phyloP scores from a whole-genome alignment of 53 echinoderm and acorn worm genomes.

The Mesocentrotus franciscanus region DNA sequence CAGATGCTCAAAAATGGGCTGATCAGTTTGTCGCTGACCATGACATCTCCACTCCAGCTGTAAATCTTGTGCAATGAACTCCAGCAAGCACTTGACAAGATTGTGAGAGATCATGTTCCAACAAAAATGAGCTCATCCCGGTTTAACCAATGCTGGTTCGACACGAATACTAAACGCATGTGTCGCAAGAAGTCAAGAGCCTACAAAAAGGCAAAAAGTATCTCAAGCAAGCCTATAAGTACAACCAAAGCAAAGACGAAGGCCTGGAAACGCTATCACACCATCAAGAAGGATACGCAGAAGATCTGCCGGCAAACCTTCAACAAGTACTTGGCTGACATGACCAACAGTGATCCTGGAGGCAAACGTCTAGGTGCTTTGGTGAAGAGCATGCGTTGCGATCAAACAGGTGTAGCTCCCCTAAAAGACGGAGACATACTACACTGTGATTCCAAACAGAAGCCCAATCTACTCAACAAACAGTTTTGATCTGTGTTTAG shows the following conservation, averaged over 20 bases:
- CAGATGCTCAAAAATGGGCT: not conserved
- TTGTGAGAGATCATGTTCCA: constrained; percentile 54
- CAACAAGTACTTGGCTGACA: constrained; percentile 27
- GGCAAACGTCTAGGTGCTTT: too few relatives aligned
- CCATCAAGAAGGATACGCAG: constrained; percentile 37
- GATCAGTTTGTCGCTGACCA: not conserved
- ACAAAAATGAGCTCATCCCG: constrained; percentile 50
- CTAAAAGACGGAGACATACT: too few relatives aligned
- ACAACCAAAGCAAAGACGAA: not conserved
- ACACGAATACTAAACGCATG: not conserved
- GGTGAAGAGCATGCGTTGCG: too few relatives aligned
- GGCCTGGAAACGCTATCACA: constrained; percentile 8
- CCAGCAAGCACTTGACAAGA: not conserved
- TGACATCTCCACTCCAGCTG: not conserved
- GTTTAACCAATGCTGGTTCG: constrained; percentile 42
- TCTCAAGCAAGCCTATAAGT: not conserved
- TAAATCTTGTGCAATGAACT: not conserved
- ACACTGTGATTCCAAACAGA: too few relatives aligned
- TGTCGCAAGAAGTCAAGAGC: constrained; percentile 15
- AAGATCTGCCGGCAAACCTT: constrained; percentile 6
- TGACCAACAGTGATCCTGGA: too few relatives aligned
- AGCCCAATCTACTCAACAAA: constrained; percentile 16
- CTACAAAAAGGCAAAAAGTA: constrained; percentile 9
- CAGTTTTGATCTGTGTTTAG: constrained; percentile 60
- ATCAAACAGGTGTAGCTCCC: too few relatives aligned